These are phyloP conservation scores for Fistularia tabacaria DNA, from an alignment of 2,797 vertebrate genomes.

Conservation along the genomic window DNA sequence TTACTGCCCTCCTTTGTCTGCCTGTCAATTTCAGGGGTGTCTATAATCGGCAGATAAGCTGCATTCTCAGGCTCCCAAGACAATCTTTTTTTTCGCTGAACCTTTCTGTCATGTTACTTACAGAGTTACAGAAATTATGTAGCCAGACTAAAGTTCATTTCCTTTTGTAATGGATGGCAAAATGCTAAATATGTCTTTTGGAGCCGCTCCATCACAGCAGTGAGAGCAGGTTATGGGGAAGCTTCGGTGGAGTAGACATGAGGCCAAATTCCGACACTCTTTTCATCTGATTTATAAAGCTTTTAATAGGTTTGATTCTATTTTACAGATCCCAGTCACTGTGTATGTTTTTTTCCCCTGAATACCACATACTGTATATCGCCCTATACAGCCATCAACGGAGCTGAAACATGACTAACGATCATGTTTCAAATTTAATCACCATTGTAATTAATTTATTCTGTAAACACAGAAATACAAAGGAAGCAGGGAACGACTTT, in stretches of 20 bases:
- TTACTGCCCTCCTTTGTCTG: conserved; percentile 18
- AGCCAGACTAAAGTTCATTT: conserved; percentile 36
- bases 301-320: too few species aligned
- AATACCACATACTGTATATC: too few species aligned
- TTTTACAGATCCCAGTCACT: too few species aligned
- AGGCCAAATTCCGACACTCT: too few species aligned
- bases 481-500: too few species aligned
- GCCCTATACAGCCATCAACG: too few species aligned
- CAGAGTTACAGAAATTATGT: conserved; percentile 40
- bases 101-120: conserved; percentile 38
- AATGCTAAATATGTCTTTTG: conserved; percentile 48
- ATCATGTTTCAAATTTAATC: too few species aligned
- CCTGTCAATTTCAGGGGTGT: conserved; percentile 17
- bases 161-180: conserved; percentile 30
- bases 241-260: conserved; percentile 48
- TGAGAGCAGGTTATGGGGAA: conserved; percentile 59
- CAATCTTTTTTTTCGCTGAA: conserved; percentile 21
- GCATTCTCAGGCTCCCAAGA: conserved; percentile 12
- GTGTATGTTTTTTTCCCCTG: too few species aligned
- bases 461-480: too few species aligned
- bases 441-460: too few species aligned
- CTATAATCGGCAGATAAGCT: conserved; percentile 32
- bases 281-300: too few species aligned
- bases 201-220: conserved; percentile 59
- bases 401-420: too few species aligned